These are phyloP conservation scores for Salvator merianae DNA, from an alignment of 2,113 vertebrate genomes.

Conservation along the genomic window DNA sequence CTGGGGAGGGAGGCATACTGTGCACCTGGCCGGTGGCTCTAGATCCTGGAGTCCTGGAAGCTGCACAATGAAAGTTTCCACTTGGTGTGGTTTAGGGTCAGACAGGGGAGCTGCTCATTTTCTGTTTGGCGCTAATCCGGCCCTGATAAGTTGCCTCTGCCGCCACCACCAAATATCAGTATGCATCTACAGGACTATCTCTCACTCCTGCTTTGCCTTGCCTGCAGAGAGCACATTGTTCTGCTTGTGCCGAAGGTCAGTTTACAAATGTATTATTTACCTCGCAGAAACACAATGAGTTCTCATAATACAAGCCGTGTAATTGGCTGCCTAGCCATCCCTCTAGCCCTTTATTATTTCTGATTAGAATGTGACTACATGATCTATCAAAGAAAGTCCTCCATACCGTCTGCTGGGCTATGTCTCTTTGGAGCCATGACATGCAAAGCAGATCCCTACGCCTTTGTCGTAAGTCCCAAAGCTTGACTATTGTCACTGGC, in stretches of 20 bases:
- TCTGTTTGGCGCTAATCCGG: no score
- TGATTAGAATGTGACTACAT: neutral
- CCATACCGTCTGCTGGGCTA: neutral
- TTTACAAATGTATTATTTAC: neutral
- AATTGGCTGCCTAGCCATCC: neutral
- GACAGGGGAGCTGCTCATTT: no score
- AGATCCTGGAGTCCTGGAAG: no score
- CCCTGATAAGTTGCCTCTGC: no score
- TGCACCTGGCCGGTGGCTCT: no score
- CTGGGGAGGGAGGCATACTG: no score
- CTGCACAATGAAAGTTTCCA: no score
- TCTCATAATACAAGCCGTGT: neutral
- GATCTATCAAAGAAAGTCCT: slow-evolving; percentile 21
- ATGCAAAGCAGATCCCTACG: slow-evolving; percentile 13
- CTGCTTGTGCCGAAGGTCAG: neutral
- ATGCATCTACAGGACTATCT: neutral
- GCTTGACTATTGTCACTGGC: rapidly evolving
- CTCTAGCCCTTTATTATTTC: neutral
- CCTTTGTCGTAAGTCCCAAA: neutral
- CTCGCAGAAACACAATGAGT: neutral
- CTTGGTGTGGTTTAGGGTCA: no score
- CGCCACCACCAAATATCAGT: no score
- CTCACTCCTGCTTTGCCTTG: neutral
- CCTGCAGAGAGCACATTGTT: neutral
- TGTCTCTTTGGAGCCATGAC: neutral